Evolutionary conservation across 2,888 invertebrate species (phyloP).

Genomic region (Agapetus fuscipes): DNA sequence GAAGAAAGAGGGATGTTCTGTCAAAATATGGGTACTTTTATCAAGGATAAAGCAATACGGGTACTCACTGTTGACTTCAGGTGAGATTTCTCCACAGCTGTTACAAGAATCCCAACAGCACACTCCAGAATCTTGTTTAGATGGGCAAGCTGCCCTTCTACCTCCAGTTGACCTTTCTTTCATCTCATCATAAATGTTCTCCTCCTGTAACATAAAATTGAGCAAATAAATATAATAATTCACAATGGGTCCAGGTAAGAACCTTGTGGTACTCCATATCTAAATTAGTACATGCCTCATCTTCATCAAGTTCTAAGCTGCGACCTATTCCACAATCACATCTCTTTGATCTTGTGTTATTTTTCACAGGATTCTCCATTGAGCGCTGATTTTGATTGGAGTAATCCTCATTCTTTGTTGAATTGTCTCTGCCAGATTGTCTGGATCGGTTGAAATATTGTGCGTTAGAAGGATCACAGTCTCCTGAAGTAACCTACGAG

Average conservation of each 20-base stretch:
- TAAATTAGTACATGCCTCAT: slow-evolving; percentile 10
- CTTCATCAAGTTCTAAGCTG: slow-evolving; percentile 10
- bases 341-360: slow-evolving; percentile 2
- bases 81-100: slow-evolving; percentile 11
- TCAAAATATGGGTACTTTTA: no score
- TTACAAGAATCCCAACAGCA: slow-evolving; percentile 26
- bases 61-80: background rate
- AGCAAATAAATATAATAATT: background rate
- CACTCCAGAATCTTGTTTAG: slow-evolving; percentile 42
- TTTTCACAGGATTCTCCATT: no score
- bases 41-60: no score
- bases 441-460: no score
- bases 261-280: background rate
- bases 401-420: no score
- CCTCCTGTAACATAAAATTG: background rate
- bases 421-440: no score
- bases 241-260: background rate
- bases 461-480: slow-evolving; percentile 3
- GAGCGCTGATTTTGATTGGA: no score
- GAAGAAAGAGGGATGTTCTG: no score
- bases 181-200: background rate
- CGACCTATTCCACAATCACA: slow-evolving; percentile 12
- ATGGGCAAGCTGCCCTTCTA: slow-evolving; percentile 26
- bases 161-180: background rate
- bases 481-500: slow-evolving; percentile 15